A percentile compares a stretch with the other conserved stretches of the same genome.
phyloP scores from a whole-genome alignment of 2,888 invertebrate genomes.

The Boloria selene region DNA sequence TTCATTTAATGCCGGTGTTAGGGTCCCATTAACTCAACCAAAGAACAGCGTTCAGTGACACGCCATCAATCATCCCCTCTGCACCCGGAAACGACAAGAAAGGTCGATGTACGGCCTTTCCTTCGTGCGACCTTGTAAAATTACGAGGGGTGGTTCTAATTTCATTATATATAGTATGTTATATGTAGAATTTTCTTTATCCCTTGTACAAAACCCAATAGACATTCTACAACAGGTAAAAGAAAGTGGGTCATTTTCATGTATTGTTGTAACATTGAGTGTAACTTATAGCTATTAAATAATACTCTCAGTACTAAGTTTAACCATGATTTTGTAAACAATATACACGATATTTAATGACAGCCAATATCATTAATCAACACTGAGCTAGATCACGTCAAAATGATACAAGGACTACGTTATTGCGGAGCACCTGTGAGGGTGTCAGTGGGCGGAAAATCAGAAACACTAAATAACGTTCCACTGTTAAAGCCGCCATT shows the following conservation, averaged over 20 bases:
- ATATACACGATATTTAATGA: slow-evolving; percentile 16
- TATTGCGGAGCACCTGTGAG: slow-evolving; percentile 38
- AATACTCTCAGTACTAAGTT: neutral
- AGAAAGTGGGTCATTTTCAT: no score
- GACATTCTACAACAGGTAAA: no score
- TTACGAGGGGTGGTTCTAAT: slow-evolving; percentile 43
- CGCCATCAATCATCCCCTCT: slow-evolving; percentile 62
- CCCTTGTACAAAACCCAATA: neutral
- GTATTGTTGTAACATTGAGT: no score
- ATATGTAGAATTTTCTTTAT: neutral
- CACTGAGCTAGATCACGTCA: slow-evolving; percentile 24
- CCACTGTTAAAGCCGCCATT: slow-evolving; percentile 31
- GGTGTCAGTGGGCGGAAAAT: slow-evolving; percentile 38
- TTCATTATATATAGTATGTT: slow-evolving; percentile 22
- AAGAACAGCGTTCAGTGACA: slow-evolving; percentile 21
- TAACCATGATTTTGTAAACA: slow-evolving; percentile 13
- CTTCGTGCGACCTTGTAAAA: slow-evolving; percentile 58
- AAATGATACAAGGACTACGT: slow-evolving; percentile 29
- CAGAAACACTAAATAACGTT: slow-evolving; percentile 36
- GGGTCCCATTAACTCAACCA: neutral
- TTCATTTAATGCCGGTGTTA: no score
- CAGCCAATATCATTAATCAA: slow-evolving; percentile 24
- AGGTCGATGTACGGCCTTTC: slow-evolving; percentile 68
- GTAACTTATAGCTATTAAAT: neutral
- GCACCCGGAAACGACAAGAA: slow-evolving; percentile 59